Base-by-base conservation (phyloP, 2,888 invertebrate genomes). In the Bombylius major region DNA sequence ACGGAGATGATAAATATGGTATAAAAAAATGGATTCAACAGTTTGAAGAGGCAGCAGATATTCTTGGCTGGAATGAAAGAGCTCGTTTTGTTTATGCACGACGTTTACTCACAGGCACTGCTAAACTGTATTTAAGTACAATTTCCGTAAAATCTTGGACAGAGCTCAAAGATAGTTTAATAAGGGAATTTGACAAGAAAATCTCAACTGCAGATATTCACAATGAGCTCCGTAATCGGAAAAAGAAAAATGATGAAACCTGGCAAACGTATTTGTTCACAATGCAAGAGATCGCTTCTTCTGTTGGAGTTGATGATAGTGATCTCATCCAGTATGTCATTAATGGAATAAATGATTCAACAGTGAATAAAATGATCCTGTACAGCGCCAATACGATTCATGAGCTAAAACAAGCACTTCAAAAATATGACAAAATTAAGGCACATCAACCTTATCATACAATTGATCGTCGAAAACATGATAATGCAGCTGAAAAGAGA, bases 211-310 rank as follows among this genome's bases (percentile, higher is more conserved):
- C 48, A 34, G 52, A 53, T 13, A 31, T 53, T 7, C 48, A 53
- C n/a, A 53, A 53, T n/a, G 32, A 53, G 13, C 47, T 53, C 34
- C n/a, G 48, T 39, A 53, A 9, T 39, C 47, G 53, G n/a, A 53
- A 48, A 48, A 47, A 48, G 33, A 53, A 53, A 31, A 48, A 23
- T n/a, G 48, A 48, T 11, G 48, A 53, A n/a, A 47, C 48, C n/a
- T 42, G 5, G 8, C 48, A 31, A n/a, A 23, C 36, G 32, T 53
- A 53, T 42, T 39, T 53, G 39, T 44, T 53, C 4, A 36, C 31
- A 13, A 53, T 53, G 48, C 42, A 48, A 47, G 53, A 53, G 48
- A 53, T 49, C 6, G 34, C 36, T 5, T 53, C 36, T 12, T 46
- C 33, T 14, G 36, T 34, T 3, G n/a, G 47, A 9, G 47, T 47